Evolutionary conservation across 2,113 vertebrate species (phyloP).

Genomic region (Candoia aspera): DNA sequence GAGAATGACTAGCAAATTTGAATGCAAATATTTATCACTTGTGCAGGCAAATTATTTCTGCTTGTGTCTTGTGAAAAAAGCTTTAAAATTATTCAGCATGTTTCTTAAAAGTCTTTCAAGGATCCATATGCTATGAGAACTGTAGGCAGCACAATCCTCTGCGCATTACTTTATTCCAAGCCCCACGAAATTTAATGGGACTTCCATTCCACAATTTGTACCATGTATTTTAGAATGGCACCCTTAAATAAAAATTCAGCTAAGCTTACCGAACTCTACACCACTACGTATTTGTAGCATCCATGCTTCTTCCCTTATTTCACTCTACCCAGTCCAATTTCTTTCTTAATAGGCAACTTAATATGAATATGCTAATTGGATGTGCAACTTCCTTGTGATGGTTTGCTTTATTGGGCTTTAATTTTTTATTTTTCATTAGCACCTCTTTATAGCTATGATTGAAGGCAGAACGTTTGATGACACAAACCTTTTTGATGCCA

Average conservation of each 20-base stretch:
- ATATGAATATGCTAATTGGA: background rate
- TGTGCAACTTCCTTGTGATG: background rate
- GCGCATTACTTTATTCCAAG: background rate
- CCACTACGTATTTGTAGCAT: background rate
- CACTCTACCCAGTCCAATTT: background rate
- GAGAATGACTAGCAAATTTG: background rate
- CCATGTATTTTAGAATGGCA: background rate
- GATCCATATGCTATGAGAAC: background rate
- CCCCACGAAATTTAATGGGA: background rate
- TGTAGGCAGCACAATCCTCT: background rate
- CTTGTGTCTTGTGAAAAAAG: background rate
- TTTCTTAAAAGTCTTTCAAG: background rate
- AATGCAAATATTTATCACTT: background rate
- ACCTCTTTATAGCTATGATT: conserved; percentile 22
- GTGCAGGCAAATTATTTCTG: background rate
- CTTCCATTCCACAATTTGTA: background rate
- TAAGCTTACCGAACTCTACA: background rate
- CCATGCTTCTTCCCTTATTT: background rate
- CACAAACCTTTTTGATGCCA: background rate
- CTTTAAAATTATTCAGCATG: background rate
- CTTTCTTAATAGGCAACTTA: background rate
- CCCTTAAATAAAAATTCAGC: background rate
- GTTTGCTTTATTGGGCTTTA: background rate
- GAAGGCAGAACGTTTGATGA: conserved; percentile 20
- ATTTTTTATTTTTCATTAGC: background rate